A percentile compares a stretch with the other conserved stretches of the same genome.
Evolutionary conservation across 1,140 invertebrate species (phyloP).

Genomic region (Lepidotrigona ventralis): DNA sequence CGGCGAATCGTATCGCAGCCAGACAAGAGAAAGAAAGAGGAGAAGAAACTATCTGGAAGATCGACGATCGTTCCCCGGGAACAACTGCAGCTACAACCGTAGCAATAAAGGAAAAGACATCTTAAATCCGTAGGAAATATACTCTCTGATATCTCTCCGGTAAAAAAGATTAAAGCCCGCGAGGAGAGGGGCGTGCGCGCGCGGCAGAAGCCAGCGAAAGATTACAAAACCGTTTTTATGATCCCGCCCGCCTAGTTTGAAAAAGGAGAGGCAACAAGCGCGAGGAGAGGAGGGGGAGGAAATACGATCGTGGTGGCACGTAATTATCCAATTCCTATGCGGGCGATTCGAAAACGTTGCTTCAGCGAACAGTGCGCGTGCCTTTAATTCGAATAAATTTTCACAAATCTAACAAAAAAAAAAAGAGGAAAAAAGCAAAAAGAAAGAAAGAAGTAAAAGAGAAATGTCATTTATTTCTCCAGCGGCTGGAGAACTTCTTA

Average conservation of each 20-base stretch:
- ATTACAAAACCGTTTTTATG: slow-evolving; percentile 32
- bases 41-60: slow-evolving; percentile 30
- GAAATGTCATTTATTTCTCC: background rate
- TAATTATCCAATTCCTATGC: slow-evolving; percentile 17
- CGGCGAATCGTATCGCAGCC: background rate
- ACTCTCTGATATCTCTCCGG: slow-evolving; percentile 18
- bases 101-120: slow-evolving; percentile 32
- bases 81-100: slow-evolving; percentile 33
- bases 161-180: slow-evolving; percentile 28
- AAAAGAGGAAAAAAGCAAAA: too few species aligned
- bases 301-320: slow-evolving; percentile 14
- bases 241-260: background rate
- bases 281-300: background rate
- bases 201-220: background rate
- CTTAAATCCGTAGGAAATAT: slow-evolving; percentile 38
- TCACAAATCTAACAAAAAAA: too few species aligned
- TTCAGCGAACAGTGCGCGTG: background rate
- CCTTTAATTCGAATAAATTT: background rate
- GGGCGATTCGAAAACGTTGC: background rate
- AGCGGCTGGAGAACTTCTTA: background rate
- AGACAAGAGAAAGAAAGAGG: too few species aligned
- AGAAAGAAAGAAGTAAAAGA: too few species aligned
- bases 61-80: slow-evolving; percentile 48
- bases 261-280: background rate
- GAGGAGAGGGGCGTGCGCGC: background rate